Evolutionary conservation across 2,888 invertebrate species (phyloP).

Genomic region (Busseola fusca): DNA sequence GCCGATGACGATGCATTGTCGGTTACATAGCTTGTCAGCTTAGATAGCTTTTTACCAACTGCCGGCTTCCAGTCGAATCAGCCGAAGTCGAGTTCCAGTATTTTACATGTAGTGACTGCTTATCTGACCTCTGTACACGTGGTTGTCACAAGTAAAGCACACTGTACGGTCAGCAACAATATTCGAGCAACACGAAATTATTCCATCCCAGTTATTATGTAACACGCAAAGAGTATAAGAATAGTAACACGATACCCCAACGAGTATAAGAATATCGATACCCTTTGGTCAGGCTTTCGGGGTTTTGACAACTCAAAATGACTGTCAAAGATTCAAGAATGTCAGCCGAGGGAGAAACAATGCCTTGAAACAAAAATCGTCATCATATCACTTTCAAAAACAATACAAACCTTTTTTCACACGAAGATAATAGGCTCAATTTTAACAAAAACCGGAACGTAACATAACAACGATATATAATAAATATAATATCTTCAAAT

Average conservation of each 20-base stretch:
- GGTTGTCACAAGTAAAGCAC: no score
- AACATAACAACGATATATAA: conserved; percentile 13
- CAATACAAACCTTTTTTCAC: conserved; percentile 18
- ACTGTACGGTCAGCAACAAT: no score
- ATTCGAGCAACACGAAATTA: no score
- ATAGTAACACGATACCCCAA: no score
- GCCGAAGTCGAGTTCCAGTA: neutral
- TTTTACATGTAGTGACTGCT: no score
- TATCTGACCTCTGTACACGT: no score
- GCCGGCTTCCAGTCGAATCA: no score
- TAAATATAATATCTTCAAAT: conserved; percentile 32
- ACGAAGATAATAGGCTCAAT: conserved; percentile 4
- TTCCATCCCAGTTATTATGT: neutral
- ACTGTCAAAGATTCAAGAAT: neutral
- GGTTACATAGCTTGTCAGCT: no score
- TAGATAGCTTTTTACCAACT: neutral
- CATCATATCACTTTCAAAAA: conserved; percentile 12
- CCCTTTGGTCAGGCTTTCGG: neutral
- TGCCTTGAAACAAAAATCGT: neutral
- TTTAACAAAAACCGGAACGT: conserved; percentile 25
- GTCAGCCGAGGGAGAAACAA: neutral
- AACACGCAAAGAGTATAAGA: no score
- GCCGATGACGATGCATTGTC: no score
- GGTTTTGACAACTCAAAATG: neutral
- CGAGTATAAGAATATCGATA: no score